Evolutionary conservation across 2,113 vertebrate genomes (phyloP).

Genomic region (Solenodon paradoxus): DNA sequence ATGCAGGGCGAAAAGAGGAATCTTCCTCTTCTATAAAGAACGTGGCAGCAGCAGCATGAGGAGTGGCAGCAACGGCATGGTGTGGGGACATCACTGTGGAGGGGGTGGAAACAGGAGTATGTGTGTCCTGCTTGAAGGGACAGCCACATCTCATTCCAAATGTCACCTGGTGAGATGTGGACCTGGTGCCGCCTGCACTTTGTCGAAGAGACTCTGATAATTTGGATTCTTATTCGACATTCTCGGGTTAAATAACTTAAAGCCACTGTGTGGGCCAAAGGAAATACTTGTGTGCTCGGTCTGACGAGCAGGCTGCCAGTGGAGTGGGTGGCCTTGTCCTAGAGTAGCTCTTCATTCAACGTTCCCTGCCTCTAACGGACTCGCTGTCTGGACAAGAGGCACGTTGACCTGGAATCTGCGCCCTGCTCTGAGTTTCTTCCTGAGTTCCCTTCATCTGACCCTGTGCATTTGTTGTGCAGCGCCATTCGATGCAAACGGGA

Average conservation of each 20-base stretch:
- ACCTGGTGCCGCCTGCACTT: background rate
- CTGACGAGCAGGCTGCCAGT: background rate
- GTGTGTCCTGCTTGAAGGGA: background rate
- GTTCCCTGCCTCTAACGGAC: background rate
- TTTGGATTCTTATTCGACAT: background rate
- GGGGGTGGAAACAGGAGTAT: background rate
- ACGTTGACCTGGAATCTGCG: too few species aligned
- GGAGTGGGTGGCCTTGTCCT: background rate
- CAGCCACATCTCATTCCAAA: too few species aligned
- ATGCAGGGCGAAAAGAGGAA: background rate
- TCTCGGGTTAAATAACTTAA: background rate
- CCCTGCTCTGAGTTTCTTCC: background rate
- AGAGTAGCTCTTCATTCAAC: background rate
- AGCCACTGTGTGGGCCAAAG: too few species aligned
- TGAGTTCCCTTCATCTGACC: too few species aligned
- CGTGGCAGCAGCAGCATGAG: background rate
- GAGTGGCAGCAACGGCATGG: accelerated
- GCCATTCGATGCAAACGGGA: too few species aligned
- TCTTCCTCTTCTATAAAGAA: background rate
- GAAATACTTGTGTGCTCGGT: accelerated
- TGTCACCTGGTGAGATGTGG: background rate
- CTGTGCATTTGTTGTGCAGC: background rate
- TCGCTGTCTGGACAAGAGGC: too few species aligned
- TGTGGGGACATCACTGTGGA: accelerated
- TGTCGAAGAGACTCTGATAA: background rate